Evolutionary conservation across 1,140 invertebrate species (phyloP).

Genomic region (Nymphalis io): DNA sequence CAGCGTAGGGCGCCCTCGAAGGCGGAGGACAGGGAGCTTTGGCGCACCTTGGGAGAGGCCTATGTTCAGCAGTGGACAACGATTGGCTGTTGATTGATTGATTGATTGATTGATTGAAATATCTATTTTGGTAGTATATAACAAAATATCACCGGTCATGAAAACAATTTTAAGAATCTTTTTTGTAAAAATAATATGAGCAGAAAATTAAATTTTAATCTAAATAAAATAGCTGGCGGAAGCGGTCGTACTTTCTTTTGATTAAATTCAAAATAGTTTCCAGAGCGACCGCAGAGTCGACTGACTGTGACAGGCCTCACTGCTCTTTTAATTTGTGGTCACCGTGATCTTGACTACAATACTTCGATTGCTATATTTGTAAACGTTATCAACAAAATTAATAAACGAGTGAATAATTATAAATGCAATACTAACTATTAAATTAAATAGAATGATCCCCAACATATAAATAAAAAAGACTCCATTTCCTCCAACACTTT

Average conservation of each 20-base stretch:
- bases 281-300: conserved; percentile 21
- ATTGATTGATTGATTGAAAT: too few relatives aligned
- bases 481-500: too few relatives aligned
- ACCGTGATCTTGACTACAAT: conserved; percentile 27
- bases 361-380: conserved; percentile 5
- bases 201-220: conserved; percentile 11
- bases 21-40: too few relatives aligned
- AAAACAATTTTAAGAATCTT: too few relatives aligned
- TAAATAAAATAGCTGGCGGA: conserved; percentile 11
- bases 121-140: neutral
- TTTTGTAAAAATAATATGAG: neutral
- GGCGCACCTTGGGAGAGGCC: too few relatives aligned
- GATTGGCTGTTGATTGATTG: too few relatives aligned
- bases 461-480: too few relatives aligned
- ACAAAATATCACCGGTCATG: neutral
- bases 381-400: neutral
- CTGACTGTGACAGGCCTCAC: conserved; percentile 30
- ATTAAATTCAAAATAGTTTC: conserved; percentile 33
- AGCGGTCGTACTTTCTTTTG: conserved; percentile 22
- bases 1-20: too few relatives aligned
- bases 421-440: too few relatives aligned
- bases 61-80: too few relatives aligned
- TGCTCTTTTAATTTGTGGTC: conserved; percentile 34
- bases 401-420: too few relatives aligned
- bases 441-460: neutral